Base-by-base conservation (phyloP, 2,113 vertebrate species). In the Melanerpes aurifrons region DNA sequence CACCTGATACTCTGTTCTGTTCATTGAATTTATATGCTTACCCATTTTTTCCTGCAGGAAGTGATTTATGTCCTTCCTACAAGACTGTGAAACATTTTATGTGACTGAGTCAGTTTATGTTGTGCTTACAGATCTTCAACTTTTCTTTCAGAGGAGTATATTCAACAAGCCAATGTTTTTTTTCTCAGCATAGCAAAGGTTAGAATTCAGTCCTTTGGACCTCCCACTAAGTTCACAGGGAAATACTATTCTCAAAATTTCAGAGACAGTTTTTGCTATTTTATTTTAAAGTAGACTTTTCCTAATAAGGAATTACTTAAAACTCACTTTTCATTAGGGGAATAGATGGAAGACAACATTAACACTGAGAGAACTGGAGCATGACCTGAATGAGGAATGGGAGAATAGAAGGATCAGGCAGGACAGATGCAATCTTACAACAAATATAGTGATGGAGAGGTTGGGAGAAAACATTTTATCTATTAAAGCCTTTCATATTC, bases 121-220 rank as follows among this genome's bases (percentile, higher is more conserved):
- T 56, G 13, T 58, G 15, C 37, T 91, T 90, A 53, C 53, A 81
- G 22, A 80, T 68, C 68, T 86, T 81, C 77, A 77, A 53, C 47
- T 83, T 89, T 61, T 71, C 6, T 94, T 94, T 95, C n/a, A n/a
- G n/a, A n/a, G n/a, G n/a, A 57, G 25, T 71, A 10, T 64, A 86
- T 83, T 95, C 5, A 50, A 76, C 64, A 86, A 93, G 37, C 13
- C 31, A 71, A 21, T 90, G 69, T n/a, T 81, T 94, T 92, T 89
- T 77, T 28, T 71, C 28, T 87, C 22, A 86, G 28, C 8, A 31
- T 63, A 86, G 26, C 31, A 81, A 18, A 78, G 14, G 37, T 62
- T 59, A 43, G 70, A 92, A 86, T 80, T 87, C 50, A 83, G 47
- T 59, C 37, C 25, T 74, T 74, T 6, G 1, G 62, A 58, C 32